A percentile compares a stretch with the other conserved stretches of the same genome.
Conservation (phyloP, 2,113 vertebrate genomes). For the Hypomesus transpacificus region DNA sequence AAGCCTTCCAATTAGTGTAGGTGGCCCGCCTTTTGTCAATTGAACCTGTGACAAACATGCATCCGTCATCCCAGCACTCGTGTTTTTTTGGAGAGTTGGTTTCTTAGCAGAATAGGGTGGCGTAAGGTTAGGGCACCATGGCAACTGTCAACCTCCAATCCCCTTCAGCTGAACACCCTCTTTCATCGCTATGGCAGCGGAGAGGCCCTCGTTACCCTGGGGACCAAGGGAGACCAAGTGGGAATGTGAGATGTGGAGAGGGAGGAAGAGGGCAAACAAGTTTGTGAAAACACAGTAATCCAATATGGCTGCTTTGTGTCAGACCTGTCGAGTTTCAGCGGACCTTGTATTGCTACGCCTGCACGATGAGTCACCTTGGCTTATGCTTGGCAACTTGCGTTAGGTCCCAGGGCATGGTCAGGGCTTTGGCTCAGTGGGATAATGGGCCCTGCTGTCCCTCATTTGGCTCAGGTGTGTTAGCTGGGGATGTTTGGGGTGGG, state of each 20-base stretch:
- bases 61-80: slow-evolving; percentile 56
- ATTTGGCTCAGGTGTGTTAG: slow-evolving; percentile 1
- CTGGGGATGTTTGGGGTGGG: background rate
- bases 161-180: slow-evolving; percentile 58
- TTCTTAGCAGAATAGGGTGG: slow-evolving; percentile 50
- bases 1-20: slow-evolving; percentile 22
- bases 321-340: slow-evolving; percentile 14
- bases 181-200: slow-evolving; percentile 70
- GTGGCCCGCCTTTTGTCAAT: slow-evolving; percentile 45
- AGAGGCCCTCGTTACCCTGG: slow-evolving; percentile 62
- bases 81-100: slow-evolving; percentile 13
- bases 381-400: slow-evolving; percentile 26
- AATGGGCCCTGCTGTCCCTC: slow-evolving; percentile 8
- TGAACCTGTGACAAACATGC: slow-evolving; percentile 51
- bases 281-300: slow-evolving; percentile 68
- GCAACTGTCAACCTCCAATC: slow-evolving; percentile 63
- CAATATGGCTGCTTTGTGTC: slow-evolving; percentile 66
- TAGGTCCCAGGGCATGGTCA: background rate
- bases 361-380: slow-evolving; percentile 54
- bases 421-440: slow-evolving; percentile 20
- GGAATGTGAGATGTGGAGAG: slow-evolving; percentile 63
- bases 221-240: slow-evolving; percentile 51
- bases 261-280: slow-evolving; percentile 64
- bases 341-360: background rate
- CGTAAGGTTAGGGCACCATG: slow-evolving; percentile 63